Base-by-base conservation (phyloP, 2,113 vertebrate genomes). In the Columba janthina region DNA sequence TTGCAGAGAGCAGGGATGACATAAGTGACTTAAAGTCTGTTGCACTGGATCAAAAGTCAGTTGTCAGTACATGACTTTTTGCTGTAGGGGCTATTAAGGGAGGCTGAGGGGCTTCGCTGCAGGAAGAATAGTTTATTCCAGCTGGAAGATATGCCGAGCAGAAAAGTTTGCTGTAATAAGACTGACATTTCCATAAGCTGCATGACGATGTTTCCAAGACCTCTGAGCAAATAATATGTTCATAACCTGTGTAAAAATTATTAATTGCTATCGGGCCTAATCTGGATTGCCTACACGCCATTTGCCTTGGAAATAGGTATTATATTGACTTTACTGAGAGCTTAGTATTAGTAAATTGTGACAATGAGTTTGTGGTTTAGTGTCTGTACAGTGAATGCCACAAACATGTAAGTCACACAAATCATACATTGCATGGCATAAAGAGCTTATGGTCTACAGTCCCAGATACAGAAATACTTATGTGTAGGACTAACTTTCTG, bases 221-320 rank as follows among this genome's bases (percentile, higher is more conserved):
- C 67, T 93, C 66, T 79, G 64, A 93, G 46, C 29, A 94, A 88
- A 95, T 83, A 93, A 58, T 73, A n/a, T 17, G 31, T 78, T 85
- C 75, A 77, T 66, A 90, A 82, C 15, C 22, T 89, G 87, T 91
- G 56, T 48, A 77, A 60, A 85, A 62, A 60, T 62, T 64, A 77
- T 18, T 1, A 76, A 70, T 93, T 77, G 62, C 21, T 73, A 4
- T 53, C 48, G 26, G 20, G 11, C 24, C 74, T 74, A 66, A 80
- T 76, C 40, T 73, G 66, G 64, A 83, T 76, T 76, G 36, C 46
- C 79, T 89, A 60, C 73, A 76, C 62, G 31, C 70, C 66, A 67
- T 80, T 94, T 96, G 28, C 31, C 79, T 94, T 88, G 46, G 44
- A 79, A 94, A 50, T 36, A 57, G 62, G 32, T 50, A 32, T 56